Conservation (phyloP, 2,113 vertebrate genomes). For the Clarias gariepinus region DNA sequence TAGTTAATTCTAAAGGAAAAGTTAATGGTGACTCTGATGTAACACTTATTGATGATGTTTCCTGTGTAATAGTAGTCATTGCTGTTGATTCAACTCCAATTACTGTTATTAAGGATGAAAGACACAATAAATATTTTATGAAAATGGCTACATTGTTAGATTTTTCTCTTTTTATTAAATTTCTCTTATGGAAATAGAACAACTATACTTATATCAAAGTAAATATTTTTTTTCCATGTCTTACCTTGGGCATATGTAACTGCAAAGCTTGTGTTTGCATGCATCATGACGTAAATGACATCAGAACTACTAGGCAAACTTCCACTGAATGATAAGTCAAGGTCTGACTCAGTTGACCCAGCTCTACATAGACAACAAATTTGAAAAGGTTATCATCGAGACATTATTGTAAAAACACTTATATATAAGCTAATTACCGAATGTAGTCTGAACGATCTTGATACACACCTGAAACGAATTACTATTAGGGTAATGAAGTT, state of each 20-base stretch:
- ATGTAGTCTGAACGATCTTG: background rate
- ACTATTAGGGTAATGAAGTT: background rate
- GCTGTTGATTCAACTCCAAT: background rate
- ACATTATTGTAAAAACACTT: too few relatives aligned
- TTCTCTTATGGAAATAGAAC: background rate
- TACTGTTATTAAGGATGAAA: background rate
- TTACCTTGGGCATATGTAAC: background rate
- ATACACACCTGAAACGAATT: constrained; percentile 10
- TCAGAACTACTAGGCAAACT: background rate
- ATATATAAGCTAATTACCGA: background rate
- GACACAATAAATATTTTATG: background rate
- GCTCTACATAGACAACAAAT: background rate
- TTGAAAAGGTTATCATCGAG: background rate
- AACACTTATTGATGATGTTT: background rate
- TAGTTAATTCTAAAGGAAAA: background rate
- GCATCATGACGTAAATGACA: background rate
- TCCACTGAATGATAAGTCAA: background rate
- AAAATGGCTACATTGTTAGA: background rate
- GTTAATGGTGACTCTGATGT: background rate
- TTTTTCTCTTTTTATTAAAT: background rate
- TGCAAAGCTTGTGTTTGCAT: background rate
- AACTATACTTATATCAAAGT: background rate
- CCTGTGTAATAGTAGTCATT: background rate
- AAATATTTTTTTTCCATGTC: background rate
- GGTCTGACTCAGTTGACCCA: constrained; percentile 2